These are phyloP conservation scores for Eubucco bourcierii DNA, from an alignment of 2,113 vertebrate genomes.

Conservation along the genomic window DNA sequence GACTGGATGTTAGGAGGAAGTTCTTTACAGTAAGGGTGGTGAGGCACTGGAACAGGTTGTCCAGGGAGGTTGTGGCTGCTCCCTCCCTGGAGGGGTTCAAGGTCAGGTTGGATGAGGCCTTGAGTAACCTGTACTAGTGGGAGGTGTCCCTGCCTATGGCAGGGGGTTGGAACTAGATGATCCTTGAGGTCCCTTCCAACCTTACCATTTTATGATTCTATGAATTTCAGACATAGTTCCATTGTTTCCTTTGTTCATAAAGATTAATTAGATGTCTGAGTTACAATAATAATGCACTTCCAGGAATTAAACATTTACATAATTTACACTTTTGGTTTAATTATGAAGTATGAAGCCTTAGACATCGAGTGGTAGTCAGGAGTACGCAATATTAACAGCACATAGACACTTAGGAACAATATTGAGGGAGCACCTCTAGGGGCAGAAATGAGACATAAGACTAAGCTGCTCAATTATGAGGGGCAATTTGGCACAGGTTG, in stretches of 20 bases:
- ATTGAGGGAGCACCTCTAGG: not conserved
- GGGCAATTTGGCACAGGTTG: not conserved
- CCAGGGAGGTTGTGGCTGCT: too few species aligned
- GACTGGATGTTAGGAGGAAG: too few species aligned
- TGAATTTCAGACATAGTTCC: not conserved
- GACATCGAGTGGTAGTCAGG: not conserved
- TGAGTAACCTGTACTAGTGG: too few species aligned
- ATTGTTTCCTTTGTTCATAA: not conserved
- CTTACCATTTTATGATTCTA: too few species aligned
- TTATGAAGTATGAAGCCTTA: not conserved
- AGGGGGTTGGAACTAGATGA: too few species aligned
- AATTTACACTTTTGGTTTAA: not conserved
- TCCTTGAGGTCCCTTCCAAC: too few species aligned
- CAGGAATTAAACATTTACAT: not conserved
- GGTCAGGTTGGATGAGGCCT: too few species aligned
- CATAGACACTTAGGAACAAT: not conserved
- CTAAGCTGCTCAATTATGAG: not conserved
- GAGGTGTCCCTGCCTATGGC: too few species aligned
- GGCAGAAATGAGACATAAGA: not conserved
- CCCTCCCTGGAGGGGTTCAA: too few species aligned
- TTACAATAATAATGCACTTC: not conserved
- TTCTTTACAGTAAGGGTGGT: too few species aligned
- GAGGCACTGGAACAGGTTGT: too few species aligned
- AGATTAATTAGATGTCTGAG: not conserved
- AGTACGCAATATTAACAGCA: not conserved